phyloP scores from a whole-genome alignment of 2,888 invertebrate species.

The Chaetogeoica ovagalla region DNA sequence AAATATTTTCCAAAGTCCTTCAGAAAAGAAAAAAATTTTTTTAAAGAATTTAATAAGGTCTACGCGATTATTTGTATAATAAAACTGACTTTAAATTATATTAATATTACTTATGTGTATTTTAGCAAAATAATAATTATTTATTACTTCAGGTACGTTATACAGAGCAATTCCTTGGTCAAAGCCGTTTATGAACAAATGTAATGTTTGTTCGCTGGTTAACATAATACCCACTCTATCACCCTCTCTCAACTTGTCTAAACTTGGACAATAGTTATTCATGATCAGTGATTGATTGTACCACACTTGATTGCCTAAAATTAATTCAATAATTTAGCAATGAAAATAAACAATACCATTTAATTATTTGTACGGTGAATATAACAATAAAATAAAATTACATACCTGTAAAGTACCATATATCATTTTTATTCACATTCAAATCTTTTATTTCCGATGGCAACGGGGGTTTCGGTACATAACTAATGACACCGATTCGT shows the following conservation, averaged over 20 bases:
- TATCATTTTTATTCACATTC: constrained; percentile 41
- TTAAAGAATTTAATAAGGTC: no score
- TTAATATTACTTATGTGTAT: no score
- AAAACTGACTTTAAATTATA: no score
- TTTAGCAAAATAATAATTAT: no score
- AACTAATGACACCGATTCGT: constrained; percentile 73
- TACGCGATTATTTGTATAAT: no score
- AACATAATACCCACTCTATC: constrained; percentile 78
- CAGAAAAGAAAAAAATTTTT: no score
- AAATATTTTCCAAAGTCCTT: no score
- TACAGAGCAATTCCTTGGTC: constrained; percentile 76
- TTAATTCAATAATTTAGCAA: constrained; percentile 18
- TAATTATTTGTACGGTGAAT: background rate
- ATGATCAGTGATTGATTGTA: constrained; percentile 70
- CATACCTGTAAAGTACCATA: constrained; percentile 54
- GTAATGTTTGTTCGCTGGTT: constrained; percentile 70
- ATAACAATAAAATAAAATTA: background rate
- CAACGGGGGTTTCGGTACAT: constrained; percentile 66
- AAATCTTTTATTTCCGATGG: constrained; percentile 44
- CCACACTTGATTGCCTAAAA: constrained; percentile 69
- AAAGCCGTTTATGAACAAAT: constrained; percentile 80
- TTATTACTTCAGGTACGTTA: constrained; percentile 71
- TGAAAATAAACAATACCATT: background rate
- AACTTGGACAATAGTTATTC: constrained; percentile 71
- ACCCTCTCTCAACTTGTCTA: constrained; percentile 80